Base-by-base conservation (phyloP, 2,113 vertebrate species). In the Microcebus griseorufus region DNA sequence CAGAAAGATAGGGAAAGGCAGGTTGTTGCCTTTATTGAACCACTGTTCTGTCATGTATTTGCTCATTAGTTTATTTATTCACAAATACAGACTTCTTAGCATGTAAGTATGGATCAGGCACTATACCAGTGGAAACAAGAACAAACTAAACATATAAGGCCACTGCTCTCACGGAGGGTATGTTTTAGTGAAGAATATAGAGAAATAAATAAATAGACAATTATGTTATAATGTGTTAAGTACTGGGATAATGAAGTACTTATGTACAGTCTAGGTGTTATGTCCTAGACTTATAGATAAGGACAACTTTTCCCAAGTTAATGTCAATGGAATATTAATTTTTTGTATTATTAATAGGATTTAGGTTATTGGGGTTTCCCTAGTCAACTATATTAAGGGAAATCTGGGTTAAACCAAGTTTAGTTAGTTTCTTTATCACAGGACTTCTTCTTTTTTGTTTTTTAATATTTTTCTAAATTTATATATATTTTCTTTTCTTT, bases 171-270 rank as follows among this genome's bases (percentile, higher is more conserved):
- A 87, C 60, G 51, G 11, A 86, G 37, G 29, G 20, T 86, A 79
- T 16, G 58, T 69, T 86, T 45, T 69, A 70, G 37, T 69, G 72
- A 48, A 14, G 32, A 55, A 58, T 78, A 45, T 45, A 37, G 16
- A 93, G 80, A 93, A 87, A 60, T 62, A 91, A 87, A 60, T 62
- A 91, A 82, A 80, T 34, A 84, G 80, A 67, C 27, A 78, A 58
- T 93, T 87, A 34, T 29, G 67, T 79, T 69, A 79, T 23, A 87
- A 1, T 69, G 64, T 76, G 27, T 87, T 87, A 93, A 45, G 16
- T 79, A 51, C 51, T 79, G 11, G 14, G 29, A 69, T 58, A 79
- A 39, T 79, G 62, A 79, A 70, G 37, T 78, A 45, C 17, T n/a
- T n/a, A n/a, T n/a, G n/a, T n/a, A n/a, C n/a, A n/a, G n/a, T n/a